Evolutionary conservation across 2,797 vertebrate species (phyloP), one percentile per base, ranked within the genome.

Genomic region (Acrocephalus scirpaceus): DNA sequence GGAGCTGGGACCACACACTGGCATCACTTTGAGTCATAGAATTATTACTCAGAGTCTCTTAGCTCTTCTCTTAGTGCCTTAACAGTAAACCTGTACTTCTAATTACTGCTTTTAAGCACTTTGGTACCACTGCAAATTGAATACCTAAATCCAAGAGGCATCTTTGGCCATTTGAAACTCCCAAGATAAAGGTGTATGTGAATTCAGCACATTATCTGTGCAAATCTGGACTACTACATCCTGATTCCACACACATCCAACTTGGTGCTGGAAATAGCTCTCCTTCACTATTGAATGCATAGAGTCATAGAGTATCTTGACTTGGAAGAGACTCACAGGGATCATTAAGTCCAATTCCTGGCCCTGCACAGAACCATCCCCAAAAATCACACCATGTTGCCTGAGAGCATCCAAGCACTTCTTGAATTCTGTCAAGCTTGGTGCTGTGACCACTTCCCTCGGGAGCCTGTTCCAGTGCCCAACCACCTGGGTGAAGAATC

Each of bases 141-240:
- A 62, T 26, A 44, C 9, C 11, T n/a, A 58, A 70, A 66, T 56
- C 56, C 40, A 54, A 62, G 20, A 54, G 11, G 25, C 17, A 34
- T 15, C 34, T 80, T 26, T 25, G 32, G 50, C 51, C 81, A 91
- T 67, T 30, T 79, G 40, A 79, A 23, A 56, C 30, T 58, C 34
- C 5, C 29, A 58, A 75, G 42, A 11, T 53, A 91, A 65, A 48
- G 2, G 17, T 36, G 6, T 19, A 16, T 19, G 15, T 25, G 48
- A 88, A 83, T 36, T 70, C 57, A 48, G 53, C 0, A 1, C 1
- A 0, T 50, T 60, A 30, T 9, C 57, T 72, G 30, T 4, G 1
- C 15, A 53, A 47, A 77, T n/a, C 40, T 66, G 56, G 44, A 50
- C 50, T 56, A 61, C 36, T 56, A 62, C 53, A 47, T 75, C 27